Evolutionary conservation across 2,797 vertebrate species (phyloP), one percentile per base, ranked within the genome.

Genomic region (Myripristis jacobus): DNA sequence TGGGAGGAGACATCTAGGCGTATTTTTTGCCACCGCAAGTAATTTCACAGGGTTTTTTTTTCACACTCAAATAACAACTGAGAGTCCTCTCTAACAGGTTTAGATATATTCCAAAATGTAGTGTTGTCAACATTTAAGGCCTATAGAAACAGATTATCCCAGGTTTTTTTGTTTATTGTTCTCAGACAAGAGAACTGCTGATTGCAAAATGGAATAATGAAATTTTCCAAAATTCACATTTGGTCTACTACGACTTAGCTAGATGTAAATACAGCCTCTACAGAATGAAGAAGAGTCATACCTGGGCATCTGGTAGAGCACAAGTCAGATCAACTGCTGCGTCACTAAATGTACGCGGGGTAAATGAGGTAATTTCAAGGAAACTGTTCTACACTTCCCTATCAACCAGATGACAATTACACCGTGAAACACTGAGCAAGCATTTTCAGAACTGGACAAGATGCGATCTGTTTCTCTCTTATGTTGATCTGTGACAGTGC

Each of bases 401-500:
- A 36, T 12, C 10, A 43, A 5, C 41, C 2, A 15, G 41, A 16
- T 18, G 3, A 43, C 16, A 47, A 47, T 6, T 9, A 19, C n/a
- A n/a, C 6, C 10, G 44, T n/a, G 18, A 21, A 47, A 21, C 2
- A 44, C 18, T 44, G 43, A 44, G 0, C 16, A 44, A 16, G 13
- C 43, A 44, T 44, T 47, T 7, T 21, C 44, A 47, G n/a, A 47
- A 21, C 44, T 6, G 44, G 19, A 47, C 4, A 11, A 7, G 18
- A 47, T 11, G 4, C 13, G 11, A 38, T 43, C 13, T 43, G 41
- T 16, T 43, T 16, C 41, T 43, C 15, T 15, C 41, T 43, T 5
- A 16, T 16, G 13, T 16, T 43, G 41, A 43, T 43, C 41, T 16
- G 38, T 41, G 38, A 51, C 22, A 87, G 66, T 29, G 73, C 69